Evolutionary conservation across 1,140 invertebrate genomes (phyloP).

Genomic region (Drosophila paulistorum): DNA sequence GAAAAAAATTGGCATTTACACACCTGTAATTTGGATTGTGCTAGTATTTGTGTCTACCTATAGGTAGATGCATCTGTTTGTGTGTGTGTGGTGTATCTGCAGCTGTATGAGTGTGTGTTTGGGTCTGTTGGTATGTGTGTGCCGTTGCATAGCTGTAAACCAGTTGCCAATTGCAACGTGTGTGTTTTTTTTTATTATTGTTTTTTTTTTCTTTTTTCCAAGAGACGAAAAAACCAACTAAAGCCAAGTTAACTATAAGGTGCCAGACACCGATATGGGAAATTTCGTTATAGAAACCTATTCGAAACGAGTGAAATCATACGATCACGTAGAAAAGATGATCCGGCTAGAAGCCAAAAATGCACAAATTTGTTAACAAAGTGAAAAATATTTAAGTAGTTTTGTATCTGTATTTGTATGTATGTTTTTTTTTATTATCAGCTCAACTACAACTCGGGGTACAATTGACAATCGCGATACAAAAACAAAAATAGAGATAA

Average conservation of each 20-base stretch:
- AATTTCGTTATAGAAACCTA: conserved; percentile 17
- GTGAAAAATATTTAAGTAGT: neutral
- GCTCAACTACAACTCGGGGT: neutral
- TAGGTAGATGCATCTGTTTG: conserved; percentile 27
- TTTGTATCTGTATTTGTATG: neutral
- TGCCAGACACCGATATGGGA: conserved; percentile 26
- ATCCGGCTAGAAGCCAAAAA: neutral
- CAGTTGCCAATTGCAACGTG: conserved; percentile 80
- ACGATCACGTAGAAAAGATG: neutral
- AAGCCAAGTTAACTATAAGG: conserved; percentile 20
- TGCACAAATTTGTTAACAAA: conserved; percentile 13
- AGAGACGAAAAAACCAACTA: conserved; percentile 44
- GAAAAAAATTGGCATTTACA: conserved; percentile 67
- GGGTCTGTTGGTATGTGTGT: conserved; percentile 35
- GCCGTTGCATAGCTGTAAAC: conserved; percentile 77
- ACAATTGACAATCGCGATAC: conserved; percentile 7
- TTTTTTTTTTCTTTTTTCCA: conserved; percentile 47
- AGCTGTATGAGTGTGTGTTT: conserved; percentile 22
- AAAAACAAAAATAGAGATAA: conserved; percentile 30
- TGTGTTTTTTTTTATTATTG: conserved; percentile 23
- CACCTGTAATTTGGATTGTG: conserved; percentile 62
- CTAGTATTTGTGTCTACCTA: conserved; percentile 45
- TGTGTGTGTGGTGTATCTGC: conserved; percentile 26
- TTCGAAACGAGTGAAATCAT: conserved; percentile 4
- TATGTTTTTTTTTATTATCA: conserved; percentile 14